phyloP scores from a whole-genome alignment of 2,113 vertebrate species.

The Calidris pygmaea region DNA sequence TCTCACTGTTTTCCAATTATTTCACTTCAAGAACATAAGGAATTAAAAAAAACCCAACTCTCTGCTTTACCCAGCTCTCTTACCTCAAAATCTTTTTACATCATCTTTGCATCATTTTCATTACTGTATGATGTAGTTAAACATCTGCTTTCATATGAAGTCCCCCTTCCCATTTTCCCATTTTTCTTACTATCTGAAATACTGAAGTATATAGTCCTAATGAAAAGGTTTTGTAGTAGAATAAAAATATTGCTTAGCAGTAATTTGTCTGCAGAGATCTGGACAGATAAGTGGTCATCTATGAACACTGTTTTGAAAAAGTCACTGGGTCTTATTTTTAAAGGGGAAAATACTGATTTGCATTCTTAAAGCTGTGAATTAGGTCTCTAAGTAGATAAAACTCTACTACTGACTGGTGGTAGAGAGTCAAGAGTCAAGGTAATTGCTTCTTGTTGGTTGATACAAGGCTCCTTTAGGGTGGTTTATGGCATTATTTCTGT shows the following conservation, averaged over 20 bases:
- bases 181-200: not conserved
- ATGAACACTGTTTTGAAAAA: not conserved
- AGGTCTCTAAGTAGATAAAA: slow-evolving; percentile 1
- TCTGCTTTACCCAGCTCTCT: not conserved
- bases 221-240: not conserved
- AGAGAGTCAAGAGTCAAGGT: slow-evolving; percentile 37
- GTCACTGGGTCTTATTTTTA: not conserved
- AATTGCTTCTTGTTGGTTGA: slow-evolving; percentile 56
- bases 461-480: slow-evolving; percentile 41
- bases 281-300: not conserved
- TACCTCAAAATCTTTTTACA: not conserved
- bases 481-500: slow-evolving; percentile 55
- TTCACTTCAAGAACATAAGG: not conserved
- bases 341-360: not conserved
- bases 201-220: not conserved
- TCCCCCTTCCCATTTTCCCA: no score
- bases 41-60: not conserved
- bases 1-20: not conserved
- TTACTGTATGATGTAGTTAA: not conserved
- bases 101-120: not conserved
- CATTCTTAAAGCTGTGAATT: not conserved
- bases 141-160: not conserved
- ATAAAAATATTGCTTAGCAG: not conserved
- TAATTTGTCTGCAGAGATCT: not conserved
- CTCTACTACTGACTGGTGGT: not conserved